Conservation (phyloP, 1,140 invertebrate species). For the Zaprionus vittiger region DNA sequence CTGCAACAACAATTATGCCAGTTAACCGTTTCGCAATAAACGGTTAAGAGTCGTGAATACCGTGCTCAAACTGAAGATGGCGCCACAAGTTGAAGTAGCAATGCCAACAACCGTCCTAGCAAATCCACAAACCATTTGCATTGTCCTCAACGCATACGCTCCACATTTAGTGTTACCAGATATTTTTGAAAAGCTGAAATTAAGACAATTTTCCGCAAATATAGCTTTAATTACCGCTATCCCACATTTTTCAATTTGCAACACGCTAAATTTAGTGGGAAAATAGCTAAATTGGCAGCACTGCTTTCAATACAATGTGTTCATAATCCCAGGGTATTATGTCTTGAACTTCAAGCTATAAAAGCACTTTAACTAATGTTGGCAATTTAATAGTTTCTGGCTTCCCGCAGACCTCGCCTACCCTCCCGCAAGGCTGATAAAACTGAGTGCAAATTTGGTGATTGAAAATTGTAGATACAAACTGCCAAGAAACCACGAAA, state of each 20-base stretch:
- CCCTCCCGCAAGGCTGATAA: neutral
- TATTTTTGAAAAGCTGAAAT: too few species aligned
- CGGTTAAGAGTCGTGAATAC: neutral
- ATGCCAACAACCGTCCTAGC: neutral
- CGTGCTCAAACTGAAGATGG: slow-evolving; percentile 11
- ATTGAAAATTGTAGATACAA: neutral
- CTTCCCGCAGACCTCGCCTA: neutral
- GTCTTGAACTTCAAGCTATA: too few species aligned
- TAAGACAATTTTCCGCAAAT: too few species aligned
- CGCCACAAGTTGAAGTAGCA: neutral
- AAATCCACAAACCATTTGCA: neutral
- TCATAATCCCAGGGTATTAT: too few species aligned
- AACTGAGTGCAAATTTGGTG: neutral
- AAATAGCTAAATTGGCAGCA: too few species aligned
- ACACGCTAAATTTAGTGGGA: too few species aligned
- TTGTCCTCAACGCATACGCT: too few species aligned
- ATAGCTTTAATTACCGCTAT: too few species aligned
- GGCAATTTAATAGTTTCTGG: neutral
- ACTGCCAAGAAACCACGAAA: neutral
- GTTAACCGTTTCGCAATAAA: slow-evolving; percentile 16
- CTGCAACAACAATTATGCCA: neutral
- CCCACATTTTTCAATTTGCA: too few species aligned
- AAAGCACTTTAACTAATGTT: neutral
- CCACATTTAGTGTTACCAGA: too few species aligned
- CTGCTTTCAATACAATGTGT: too few species aligned